phyloP scores from a whole-genome alignment of 2,888 invertebrate genomes.

The Polydesmus complanatus region DNA sequence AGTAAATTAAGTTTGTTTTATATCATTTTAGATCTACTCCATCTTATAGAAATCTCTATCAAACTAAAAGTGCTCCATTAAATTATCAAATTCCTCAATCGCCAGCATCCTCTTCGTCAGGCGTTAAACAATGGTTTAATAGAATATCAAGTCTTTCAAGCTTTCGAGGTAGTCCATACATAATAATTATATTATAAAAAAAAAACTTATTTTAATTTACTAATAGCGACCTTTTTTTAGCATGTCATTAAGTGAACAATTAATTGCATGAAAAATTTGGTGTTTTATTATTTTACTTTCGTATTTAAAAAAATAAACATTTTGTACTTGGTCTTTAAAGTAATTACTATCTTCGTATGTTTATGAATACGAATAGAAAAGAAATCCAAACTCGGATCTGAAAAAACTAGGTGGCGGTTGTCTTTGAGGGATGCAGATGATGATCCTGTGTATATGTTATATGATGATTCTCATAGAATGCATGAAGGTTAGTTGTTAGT shows the following conservation, averaged over 20 bases:
- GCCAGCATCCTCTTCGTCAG: background rate
- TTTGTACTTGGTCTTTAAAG: no score
- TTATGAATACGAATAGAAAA: conserved; percentile 4
- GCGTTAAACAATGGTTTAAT: conserved; percentile 16
- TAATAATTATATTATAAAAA: no score
- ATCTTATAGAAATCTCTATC: conserved; percentile 1
- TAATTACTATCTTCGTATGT: no score
- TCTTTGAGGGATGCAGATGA: conserved; percentile 13
- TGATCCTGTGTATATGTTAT: conserved; percentile 23
- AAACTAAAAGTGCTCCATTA: conserved; percentile 7
- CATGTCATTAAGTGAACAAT: no score
- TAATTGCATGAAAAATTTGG: no score
- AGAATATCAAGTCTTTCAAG: conserved; percentile 16
- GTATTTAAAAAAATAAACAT: no score
- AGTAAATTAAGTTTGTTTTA: no score
- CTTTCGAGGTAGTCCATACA: no score
- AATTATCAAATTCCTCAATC: background rate
- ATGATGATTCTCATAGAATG: conserved; percentile 22
- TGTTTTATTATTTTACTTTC: no score
- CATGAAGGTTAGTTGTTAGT: conserved; percentile 16
- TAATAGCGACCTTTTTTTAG: no score
- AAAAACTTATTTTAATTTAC: no score
- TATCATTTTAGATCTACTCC: conserved; percentile 2
- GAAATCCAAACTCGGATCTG: conserved; percentile 2
- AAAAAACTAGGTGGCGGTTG: conserved; percentile 8